Conservation (phyloP, 2,888 invertebrate genomes). For the Marasmarcha lunaedactyla region DNA sequence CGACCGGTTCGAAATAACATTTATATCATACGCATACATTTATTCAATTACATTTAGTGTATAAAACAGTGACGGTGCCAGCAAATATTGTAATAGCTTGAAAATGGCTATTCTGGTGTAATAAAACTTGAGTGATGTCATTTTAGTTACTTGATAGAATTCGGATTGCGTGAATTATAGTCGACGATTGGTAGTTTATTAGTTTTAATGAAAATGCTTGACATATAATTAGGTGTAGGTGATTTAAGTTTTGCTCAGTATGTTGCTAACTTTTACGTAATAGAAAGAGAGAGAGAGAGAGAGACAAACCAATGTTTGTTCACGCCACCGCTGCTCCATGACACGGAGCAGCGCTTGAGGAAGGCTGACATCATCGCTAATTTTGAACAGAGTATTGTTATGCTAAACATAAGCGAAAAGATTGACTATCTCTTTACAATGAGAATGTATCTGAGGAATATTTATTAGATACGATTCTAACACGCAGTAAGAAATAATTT, state of each 20-base stretch:
- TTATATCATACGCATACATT: conserved; percentile 25
- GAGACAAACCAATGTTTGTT: neutral
- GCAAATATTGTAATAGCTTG: conserved; percentile 3
- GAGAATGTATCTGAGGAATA: neutral
- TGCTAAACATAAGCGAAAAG: conserved; percentile 33
- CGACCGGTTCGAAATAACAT: conserved; percentile 29
- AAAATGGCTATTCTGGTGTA: conserved; percentile 25
- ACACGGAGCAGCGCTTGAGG: neutral
- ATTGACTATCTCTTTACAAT: neutral
- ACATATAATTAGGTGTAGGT: too few relatives aligned
- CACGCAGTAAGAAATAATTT: conserved; percentile 47
- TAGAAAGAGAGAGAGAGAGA: conserved; percentile 13
- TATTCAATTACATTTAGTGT: conserved; percentile 22
- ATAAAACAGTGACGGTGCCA: conserved; percentile 12
- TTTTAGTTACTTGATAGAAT: too few relatives aligned
- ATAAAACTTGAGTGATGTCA: conserved; percentile 10
- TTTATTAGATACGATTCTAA: conserved; percentile 24
- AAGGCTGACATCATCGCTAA: conserved; percentile 58
- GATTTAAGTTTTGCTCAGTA: too few relatives aligned
- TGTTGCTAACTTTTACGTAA: too few relatives aligned
- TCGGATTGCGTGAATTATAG: too few relatives aligned
- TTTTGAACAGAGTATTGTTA: conserved; percentile 49
- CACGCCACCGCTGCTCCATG: neutral
- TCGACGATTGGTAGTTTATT: too few relatives aligned
- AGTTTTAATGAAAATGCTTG: too few relatives aligned